Evolutionary conservation across 2,797 vertebrate species (phyloP), one percentile per base, ranked within the genome.

Genomic region (Pyrrhura leucotis): DNA sequence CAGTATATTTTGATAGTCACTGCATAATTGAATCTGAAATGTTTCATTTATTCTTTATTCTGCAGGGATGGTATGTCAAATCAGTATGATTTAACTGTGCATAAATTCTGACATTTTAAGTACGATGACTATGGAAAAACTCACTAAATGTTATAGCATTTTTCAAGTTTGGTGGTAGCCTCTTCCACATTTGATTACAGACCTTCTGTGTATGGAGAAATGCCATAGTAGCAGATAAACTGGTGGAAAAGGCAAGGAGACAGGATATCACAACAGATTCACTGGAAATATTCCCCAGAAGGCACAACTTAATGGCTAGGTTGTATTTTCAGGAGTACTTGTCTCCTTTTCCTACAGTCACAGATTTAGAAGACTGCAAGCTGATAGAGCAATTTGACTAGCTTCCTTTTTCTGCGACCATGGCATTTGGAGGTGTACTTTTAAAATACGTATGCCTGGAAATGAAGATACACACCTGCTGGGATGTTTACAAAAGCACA

Each of bases 31-130:
- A 96, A 92, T 73, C 29, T 45, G 69, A 96, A 94, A 88, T 84
- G 22, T 85, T 95, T 92, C 68, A 61, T 92, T 94, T 85, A 80
- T 90, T 90, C 75, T 80, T 89, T 61, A 75, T 80, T 78, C 66
- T 85, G 25, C 1, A 4, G 44, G 59, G 50, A 72, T 58, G 39
- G 53, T 86, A 79, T 91, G 91, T 85, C 91, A 95, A 89, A 91
- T 81, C 54, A 74, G 33, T 81, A 89, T 61, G 33, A 76, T 90
- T 88, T 92, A 73, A 71, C 62, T 88, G 6, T 66, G 44, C 37
- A 85, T 84, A 86, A 90, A 88, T 93, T 83, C 80, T 93, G 85
- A 88, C 42, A 68, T 85, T 95, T 94, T 94, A 76, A n/a, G 56
- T 71, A 84, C 73, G 82, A 61, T 40, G 17, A 66, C 50, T 61